phyloP scores from a whole-genome alignment of 2,797 vertebrate genomes.

The Enteromius radiatus region DNA sequence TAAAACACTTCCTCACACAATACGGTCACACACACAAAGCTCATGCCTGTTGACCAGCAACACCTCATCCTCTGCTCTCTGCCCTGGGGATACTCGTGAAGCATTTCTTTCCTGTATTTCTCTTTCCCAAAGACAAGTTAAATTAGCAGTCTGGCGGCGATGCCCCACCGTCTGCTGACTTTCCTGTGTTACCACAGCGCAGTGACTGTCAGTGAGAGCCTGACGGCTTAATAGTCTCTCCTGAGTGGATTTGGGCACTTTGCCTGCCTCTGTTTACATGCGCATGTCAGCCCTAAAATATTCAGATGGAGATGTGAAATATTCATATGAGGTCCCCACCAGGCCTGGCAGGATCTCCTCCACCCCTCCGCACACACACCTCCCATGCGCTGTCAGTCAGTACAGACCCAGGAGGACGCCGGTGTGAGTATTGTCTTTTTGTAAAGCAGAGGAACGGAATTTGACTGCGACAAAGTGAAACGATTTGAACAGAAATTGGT shows the following conservation, averaged over 20 bases:
- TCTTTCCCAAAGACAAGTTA: conserved; percentile 60
- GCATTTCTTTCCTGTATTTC: conserved; percentile 76
- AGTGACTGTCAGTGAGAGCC: conserved; percentile 88
- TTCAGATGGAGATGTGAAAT: conserved; percentile 98
- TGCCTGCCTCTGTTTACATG: conserved; percentile 97
- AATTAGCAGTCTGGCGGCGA: conserved; percentile 64
- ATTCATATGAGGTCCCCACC: conserved; percentile 84
- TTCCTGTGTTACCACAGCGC: conserved; percentile 84
- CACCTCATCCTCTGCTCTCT: conserved; percentile 84
- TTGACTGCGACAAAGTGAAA: conserved; percentile 17
- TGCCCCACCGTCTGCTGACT: conserved; percentile 86
- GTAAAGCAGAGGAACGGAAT: conserved; percentile 32
- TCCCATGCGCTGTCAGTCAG: conserved; percentile 50
- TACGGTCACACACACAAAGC: neutral
- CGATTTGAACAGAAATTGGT: neutral
- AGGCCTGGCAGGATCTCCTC: conserved; percentile 62
- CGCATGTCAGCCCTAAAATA: conserved; percentile 98
- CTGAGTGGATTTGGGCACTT: conserved; percentile 99
- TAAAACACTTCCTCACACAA: neutral
- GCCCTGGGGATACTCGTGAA: conserved; percentile 91
- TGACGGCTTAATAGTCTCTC: conserved; percentile 99
- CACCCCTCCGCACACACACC: conserved; percentile 64
- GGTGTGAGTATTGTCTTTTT: conserved; percentile 4
- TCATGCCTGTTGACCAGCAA: conserved; percentile 77
- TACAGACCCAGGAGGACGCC: conserved; percentile 35